Evolutionary conservation across 2,888 invertebrate genomes (phyloP).

Genomic region (Sminthurides aquaticus): DNA sequence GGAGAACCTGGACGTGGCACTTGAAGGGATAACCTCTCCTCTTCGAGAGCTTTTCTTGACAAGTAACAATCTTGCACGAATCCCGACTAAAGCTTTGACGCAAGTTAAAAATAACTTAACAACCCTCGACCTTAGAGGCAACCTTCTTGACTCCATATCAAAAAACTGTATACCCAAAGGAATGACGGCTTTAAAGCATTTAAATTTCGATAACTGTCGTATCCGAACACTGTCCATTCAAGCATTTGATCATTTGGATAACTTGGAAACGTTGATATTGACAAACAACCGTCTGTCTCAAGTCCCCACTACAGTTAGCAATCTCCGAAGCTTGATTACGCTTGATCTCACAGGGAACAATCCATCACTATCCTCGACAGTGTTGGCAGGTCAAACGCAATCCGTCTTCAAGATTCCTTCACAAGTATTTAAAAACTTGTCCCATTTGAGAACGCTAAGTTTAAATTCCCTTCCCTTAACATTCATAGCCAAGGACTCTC

Average conservation of each 20-base stretch:
- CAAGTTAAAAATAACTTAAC: conserved; percentile 8
- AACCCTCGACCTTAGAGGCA: conserved; percentile 26
- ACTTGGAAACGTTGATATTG: conserved; percentile 21
- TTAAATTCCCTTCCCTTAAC: conserved; percentile 11
- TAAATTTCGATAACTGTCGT: conserved; percentile 28
- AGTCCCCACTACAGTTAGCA: conserved; percentile 20
- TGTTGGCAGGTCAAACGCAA: neutral
- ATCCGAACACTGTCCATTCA: conserved; percentile 13
- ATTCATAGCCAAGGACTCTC: conserved; percentile 11
- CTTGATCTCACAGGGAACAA: conserved; percentile 4
- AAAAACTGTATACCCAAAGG: conserved; percentile 16
- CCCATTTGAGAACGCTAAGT: conserved; percentile 14
- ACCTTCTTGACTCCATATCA: conserved; percentile 20
- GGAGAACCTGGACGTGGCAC: conserved; percentile 16
- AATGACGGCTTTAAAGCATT: conserved; percentile 17
- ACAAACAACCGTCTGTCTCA: conserved; percentile 20
- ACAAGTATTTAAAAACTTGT: conserved; percentile 16
- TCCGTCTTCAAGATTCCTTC: conserved; percentile 5
- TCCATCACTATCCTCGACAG: conserved; percentile 2
- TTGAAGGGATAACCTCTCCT: conserved; percentile 10
- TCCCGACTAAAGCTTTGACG: conserved; percentile 25
- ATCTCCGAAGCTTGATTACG: conserved; percentile 2
- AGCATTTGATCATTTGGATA: conserved; percentile 18
- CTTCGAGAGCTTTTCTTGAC: conserved; percentile 17
- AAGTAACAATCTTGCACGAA: conserved; percentile 20